Evolutionary conservation across 2,113 vertebrate species (phyloP), one percentile per base, ranked within the genome.

Genomic region (Setophaga kirtlandii): DNA sequence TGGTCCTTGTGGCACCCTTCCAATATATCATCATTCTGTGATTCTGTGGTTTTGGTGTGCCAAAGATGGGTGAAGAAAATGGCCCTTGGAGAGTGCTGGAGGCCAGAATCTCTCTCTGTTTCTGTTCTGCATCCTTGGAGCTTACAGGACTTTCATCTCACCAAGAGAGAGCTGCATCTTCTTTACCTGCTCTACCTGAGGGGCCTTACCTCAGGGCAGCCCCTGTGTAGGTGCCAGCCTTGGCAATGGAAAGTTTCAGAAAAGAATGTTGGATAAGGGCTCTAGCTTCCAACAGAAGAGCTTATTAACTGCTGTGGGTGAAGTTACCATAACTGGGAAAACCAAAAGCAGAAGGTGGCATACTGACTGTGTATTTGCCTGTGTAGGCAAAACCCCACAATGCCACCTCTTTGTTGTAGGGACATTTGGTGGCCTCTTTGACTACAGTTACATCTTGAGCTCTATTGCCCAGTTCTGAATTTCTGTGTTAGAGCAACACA

Each of bases 121-220:
- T 70, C 15, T 35, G 2, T 74, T 62, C 24, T 75, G 12, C 3
- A 5, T 62, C 24, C 53, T 83, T 23, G 52, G 60, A 52, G 7
- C 24, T 86, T 65, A 47, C 12, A 86, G 37, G 52, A 24, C 52
- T 83, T 67, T 4, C 9, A 58, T 16, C 19, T 89, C 35, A 33
- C 28, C 6, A 63, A 79, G 31, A 70, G 46, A 74, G 42, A 75
- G 21, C n/a, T 67, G 27, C 16, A 37, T 62, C 27, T n/a, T 84
- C 33, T 35, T 86, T 42, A 63, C 16, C 11, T 62, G 11, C 62
- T 80, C 37, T 50, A 1, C 56, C 20, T 67, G 50, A 62, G 4
- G 4, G 14, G 3, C 17, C 1, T 1, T 49, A 6, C 11, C 22
- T 50, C 15, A 21, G 15, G 22, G 21, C 23, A 62, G n/a, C 30